phyloP scores from a whole-genome alignment of 2,113 vertebrate genomes.

The Cephalopterus ornatus region DNA sequence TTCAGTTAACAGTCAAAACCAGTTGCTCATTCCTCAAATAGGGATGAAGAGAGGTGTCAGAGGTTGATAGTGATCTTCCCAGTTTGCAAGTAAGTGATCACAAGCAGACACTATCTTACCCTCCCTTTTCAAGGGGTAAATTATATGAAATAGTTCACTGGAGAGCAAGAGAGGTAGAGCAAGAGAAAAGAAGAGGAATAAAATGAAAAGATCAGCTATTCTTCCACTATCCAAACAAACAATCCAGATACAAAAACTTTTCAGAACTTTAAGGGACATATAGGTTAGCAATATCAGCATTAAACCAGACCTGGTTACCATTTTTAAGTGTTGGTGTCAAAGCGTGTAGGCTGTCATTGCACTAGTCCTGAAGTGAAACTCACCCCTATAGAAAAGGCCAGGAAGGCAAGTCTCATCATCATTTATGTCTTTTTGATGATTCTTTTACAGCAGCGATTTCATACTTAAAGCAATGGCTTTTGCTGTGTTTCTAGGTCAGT shows the following conservation, averaged over 20 bases:
- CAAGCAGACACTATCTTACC: background rate
- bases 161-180: background rate
- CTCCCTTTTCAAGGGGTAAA: background rate
- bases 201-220: background rate
- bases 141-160: background rate
- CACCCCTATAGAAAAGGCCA: background rate
- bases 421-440: background rate
- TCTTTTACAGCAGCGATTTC: background rate
- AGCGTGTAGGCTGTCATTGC: background rate
- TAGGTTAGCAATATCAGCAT: background rate
- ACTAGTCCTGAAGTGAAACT: background rate
- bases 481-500: slow-evolving; percentile 10
- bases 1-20: background rate
- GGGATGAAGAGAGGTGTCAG: background rate
- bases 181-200: background rate
- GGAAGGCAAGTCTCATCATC: background rate
- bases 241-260: background rate
- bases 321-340: background rate
- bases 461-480: background rate
- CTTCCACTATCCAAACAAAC: background rate
- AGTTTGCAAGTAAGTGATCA: background rate
- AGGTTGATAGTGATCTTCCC: background rate
- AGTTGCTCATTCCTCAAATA: background rate
- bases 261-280: background rate
- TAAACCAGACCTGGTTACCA: background rate